These are phyloP conservation scores for Paguma larvata DNA, from an alignment of 2,797 vertebrate genomes.

Conservation along the genomic window DNA sequence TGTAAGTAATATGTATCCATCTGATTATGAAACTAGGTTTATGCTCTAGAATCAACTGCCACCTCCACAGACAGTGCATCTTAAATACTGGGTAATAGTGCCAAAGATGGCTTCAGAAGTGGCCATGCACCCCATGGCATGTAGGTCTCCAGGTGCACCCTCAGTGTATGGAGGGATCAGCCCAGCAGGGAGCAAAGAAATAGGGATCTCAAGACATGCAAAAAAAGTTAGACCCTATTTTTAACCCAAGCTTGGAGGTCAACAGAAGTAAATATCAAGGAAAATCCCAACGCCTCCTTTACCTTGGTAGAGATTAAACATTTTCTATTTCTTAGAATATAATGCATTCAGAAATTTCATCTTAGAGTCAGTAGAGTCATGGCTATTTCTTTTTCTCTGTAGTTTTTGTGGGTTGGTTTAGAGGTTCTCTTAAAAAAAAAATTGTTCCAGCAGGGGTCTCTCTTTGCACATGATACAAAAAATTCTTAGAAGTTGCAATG, in stretches of 20 bases:
- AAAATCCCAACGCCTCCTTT: neutral
- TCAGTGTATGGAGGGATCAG: neutral
- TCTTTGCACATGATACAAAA: slow-evolving; percentile 79
- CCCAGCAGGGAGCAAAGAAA: neutral
- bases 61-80: neutral
- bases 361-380: neutral
- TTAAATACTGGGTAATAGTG: neutral
- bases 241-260: neutral
- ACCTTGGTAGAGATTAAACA: neutral
- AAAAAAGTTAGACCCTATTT: neutral
- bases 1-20: too few relatives aligned
- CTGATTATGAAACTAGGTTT: neutral
- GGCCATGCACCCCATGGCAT: fast-evolving
- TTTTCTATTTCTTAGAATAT: neutral
- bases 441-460: slow-evolving; percentile 87
- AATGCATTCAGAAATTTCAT: slow-evolving; percentile 14
- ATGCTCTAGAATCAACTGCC: neutral
- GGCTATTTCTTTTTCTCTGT: neutral
- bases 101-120: neutral
- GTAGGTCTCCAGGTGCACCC: neutral
- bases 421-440: neutral
- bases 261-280: neutral
- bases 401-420: slow-evolving; percentile 13
- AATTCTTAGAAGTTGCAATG: neutral
- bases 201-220: neutral